Base-by-base conservation (phyloP, 2,113 vertebrate species). In the Corythornis vintsioides region DNA sequence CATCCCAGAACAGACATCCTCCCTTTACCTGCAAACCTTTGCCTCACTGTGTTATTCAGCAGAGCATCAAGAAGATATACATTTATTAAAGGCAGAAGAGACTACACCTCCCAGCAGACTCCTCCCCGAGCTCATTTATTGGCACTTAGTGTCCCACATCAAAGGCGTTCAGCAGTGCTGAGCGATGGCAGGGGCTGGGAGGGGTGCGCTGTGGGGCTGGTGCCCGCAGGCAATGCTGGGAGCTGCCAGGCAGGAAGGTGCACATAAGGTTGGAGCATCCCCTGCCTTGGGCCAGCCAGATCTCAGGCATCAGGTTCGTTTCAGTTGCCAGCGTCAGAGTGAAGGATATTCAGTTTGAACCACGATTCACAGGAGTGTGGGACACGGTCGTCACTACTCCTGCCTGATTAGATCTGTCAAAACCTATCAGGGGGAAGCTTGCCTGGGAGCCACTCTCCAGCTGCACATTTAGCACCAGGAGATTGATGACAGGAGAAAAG, bases 341-440 rank as follows among this genome's bases (percentile, higher is more conserved):
- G 94, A 94, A 82, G 75, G 92, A 86, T 83, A 66, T 89, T 70
- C 25, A 64, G 72, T 89, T 78, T 93, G 85, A 95, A 76, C 50
- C 8, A 8, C 61, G 80, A 50, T 79, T 80, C 57, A 17, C 64
- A 67, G 70, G 3, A 15, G 64, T 9, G 59, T 1, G 21, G 89
- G 81, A 89, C 6, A 3, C 20, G 75, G 83, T 31, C 10, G 1
- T 84, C 69, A 40, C 80, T 38, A 10, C 29, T 77, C 75, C 89
- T 78, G 80, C 65, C 84, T 82, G 92, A 94, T 95, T 79, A 89
- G 78, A 86, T 70, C 90, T 93, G 95, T 96, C 95, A 95, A 89
- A 95, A 91, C 53, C 71, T 25, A 93, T 92, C 92, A 87, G 78
- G 47, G 19, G n/a, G 60, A 91, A 24, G 52, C 35, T 60, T 83